Percentiles rank a stretch among this genome's conserved stretches.
phyloP scores from a whole-genome alignment of 2,888 invertebrate species.

The Boloria euphrosyne region DNA sequence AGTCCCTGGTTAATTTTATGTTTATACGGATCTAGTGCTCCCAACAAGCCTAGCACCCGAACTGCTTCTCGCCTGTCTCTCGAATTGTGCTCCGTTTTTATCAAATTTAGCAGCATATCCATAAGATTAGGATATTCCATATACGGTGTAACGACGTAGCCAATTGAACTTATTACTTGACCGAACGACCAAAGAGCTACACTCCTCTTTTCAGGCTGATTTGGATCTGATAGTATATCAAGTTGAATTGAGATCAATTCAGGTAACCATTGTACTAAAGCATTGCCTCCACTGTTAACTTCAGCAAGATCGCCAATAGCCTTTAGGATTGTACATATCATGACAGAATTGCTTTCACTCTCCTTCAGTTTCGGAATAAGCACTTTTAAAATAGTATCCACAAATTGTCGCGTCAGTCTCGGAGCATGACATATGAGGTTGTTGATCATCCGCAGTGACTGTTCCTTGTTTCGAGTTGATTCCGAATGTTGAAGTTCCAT shows the following conservation, averaged over 20 bases:
- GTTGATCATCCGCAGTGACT: slow-evolving; percentile 96
- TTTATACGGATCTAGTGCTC: slow-evolving; percentile 98
- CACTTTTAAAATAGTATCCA: slow-evolving; percentile 95
- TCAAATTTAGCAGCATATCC: slow-evolving; percentile 94
- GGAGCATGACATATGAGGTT: slow-evolving; percentile 97
- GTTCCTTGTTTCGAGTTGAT: slow-evolving; percentile 97
- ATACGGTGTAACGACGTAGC: slow-evolving; percentile 97
- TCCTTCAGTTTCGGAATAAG: slow-evolving; percentile 95
- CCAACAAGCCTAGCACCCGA: slow-evolving; percentile 95
- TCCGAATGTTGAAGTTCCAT: slow-evolving; percentile 98
- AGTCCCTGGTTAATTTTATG: slow-evolving; percentile 97
- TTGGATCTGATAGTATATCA: slow-evolving; percentile 96
- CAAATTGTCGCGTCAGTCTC: slow-evolving; percentile 95
- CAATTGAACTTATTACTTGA: slow-evolving; percentile 97
- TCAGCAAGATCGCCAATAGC: slow-evolving; percentile 98
- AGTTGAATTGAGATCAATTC: slow-evolving; percentile 94
- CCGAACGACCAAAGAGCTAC: slow-evolving; percentile 98
- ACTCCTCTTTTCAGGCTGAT: slow-evolving; percentile 95
- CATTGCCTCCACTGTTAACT: slow-evolving; percentile 91
- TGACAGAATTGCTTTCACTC: slow-evolving; percentile 93
- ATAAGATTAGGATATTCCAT: slow-evolving; percentile 95
- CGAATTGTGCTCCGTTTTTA: slow-evolving; percentile 96
- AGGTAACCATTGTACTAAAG: slow-evolving; percentile 94
- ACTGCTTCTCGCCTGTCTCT: slow-evolving; percentile 95
- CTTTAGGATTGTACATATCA: slow-evolving; percentile 93